These are phyloP conservation scores for Antheraea yamamai DNA, from an alignment of 2,888 invertebrate genomes.

Conservation along the genomic window DNA sequence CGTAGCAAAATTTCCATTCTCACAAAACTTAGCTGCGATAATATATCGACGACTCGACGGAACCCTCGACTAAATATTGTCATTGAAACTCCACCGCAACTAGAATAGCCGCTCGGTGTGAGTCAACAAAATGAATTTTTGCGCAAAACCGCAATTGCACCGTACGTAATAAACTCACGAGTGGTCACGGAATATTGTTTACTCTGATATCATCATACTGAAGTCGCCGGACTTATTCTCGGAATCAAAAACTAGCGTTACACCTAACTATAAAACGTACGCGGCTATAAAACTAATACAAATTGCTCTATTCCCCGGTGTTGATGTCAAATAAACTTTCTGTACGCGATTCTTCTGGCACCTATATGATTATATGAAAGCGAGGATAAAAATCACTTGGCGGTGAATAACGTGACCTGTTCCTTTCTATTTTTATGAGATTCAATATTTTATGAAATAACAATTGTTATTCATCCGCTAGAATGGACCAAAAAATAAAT, in stretches of 20 bases:
- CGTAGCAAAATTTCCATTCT: background rate
- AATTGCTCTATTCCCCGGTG: constrained; percentile 2
- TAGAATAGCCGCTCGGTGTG: background rate
- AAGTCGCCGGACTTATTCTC: constrained; percentile 9
- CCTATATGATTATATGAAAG: background rate
- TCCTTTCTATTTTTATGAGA: background rate
- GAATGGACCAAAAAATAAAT: no score
- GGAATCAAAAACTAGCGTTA: background rate
- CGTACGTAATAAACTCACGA: background rate
- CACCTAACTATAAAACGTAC: background rate
- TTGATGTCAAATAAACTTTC: constrained; percentile 9
- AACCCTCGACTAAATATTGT: background rate
- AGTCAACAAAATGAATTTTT: background rate
- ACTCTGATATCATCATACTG: constrained; percentile 11
- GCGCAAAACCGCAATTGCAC: background rate
- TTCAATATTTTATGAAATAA: no score
- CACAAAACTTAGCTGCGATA: background rate
- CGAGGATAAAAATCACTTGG: background rate
- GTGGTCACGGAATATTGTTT: constrained; percentile 12
- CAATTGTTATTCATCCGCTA: no score
- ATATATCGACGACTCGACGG: background rate
- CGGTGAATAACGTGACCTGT: background rate
- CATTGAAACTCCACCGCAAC: background rate
- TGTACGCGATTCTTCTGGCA: background rate
- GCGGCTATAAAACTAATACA: constrained; percentile 9